These are phyloP conservation scores for Drosophila guanche DNA, from an alignment of 1,140 invertebrate species.

Conservation along the genomic window DNA sequence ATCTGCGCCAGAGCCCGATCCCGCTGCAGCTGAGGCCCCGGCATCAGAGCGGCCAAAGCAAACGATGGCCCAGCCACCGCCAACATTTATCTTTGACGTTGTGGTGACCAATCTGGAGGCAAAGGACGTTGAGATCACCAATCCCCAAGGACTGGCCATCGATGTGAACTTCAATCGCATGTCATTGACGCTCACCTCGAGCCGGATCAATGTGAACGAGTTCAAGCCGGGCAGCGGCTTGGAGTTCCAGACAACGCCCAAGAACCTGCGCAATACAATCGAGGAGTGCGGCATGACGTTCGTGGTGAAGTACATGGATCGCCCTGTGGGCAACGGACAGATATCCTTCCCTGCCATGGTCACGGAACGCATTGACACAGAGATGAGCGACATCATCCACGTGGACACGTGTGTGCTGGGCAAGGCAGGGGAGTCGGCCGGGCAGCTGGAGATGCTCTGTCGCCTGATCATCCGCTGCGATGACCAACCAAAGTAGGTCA, in stretches of 20 bases:
- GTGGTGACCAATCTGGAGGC: slow-evolving; percentile 33
- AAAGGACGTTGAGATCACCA: not conserved
- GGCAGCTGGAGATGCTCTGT: slow-evolving; percentile 43
- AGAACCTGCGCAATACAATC: slow-evolving; percentile 15
- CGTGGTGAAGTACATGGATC: slow-evolving; percentile 10
- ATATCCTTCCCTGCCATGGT: slow-evolving; percentile 33
- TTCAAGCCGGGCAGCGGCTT: slow-evolving; percentile 13
- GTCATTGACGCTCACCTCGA: slow-evolving; percentile 16
- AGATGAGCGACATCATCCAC: slow-evolving; percentile 48
- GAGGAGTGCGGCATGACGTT: slow-evolving; percentile 39
- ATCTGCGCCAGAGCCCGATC: not conserved
- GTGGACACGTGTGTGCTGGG: slow-evolving; percentile 14
- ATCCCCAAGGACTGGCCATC: slow-evolving; percentile 11
- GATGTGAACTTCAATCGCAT: slow-evolving; percentile 26
- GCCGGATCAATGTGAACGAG: slow-evolving; percentile 53
- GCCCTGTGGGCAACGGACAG: slow-evolving; percentile 15
- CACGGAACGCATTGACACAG: slow-evolving; percentile 11
- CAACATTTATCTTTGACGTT: slow-evolving; percentile 51
- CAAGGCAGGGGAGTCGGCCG: slow-evolving; percentile 1
- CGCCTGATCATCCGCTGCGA: slow-evolving; percentile 41
- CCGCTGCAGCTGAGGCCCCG: not conserved
- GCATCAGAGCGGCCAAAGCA: not conserved
- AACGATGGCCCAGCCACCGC: not conserved
- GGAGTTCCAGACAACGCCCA: slow-evolving; percentile 12
- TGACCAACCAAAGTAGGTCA: slow-evolving; percentile 20